These are phyloP conservation scores for Philantomba maxwellii DNA, from an alignment of 2,113 vertebrate species.

Conservation along the genomic window DNA sequence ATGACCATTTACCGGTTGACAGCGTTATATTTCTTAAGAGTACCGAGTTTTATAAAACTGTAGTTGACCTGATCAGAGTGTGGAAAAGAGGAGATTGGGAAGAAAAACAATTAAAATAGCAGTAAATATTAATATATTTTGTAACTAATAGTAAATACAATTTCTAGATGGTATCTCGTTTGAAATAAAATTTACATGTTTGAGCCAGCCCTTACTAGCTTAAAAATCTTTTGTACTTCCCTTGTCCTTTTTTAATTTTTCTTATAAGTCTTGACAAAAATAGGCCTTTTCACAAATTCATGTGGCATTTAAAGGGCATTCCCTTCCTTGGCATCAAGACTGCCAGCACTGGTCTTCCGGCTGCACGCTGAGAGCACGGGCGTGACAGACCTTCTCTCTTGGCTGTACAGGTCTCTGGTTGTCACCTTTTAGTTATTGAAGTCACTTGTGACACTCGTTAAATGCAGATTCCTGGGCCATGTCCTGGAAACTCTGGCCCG, in stretches of 20 bases:
- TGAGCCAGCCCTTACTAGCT: not conserved
- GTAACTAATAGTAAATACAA: constrained; percentile 38
- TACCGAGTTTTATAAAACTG: not conserved
- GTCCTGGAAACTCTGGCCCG: not conserved
- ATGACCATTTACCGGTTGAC: not conserved
- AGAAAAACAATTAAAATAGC: not conserved
- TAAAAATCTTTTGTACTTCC: not conserved
- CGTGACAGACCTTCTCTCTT: not conserved
- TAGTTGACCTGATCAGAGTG: constrained; percentile 18
- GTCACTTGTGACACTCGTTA: not conserved
- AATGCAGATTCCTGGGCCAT: not conserved
- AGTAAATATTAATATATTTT: not conserved
- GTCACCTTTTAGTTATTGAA: not conserved
- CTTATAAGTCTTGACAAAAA: not conserved
- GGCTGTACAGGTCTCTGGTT: not conserved
- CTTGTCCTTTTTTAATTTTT: not conserved
- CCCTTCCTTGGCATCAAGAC: not conserved
- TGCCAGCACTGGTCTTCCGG: not conserved
- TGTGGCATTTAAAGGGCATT: not conserved
- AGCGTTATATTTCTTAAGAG: not conserved
- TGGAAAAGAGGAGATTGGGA: not conserved
- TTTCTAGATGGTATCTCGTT: not conserved
- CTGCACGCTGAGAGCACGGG: not conserved
- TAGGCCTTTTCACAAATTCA: not conserved
- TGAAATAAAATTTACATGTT: not conserved